A percentile compares a stretch with the other conserved stretches of the same genome.
Evolutionary conservation across 2,888 invertebrate genomes (phyloP).

Genomic region (Phyllotreta cruciferae): DNA sequence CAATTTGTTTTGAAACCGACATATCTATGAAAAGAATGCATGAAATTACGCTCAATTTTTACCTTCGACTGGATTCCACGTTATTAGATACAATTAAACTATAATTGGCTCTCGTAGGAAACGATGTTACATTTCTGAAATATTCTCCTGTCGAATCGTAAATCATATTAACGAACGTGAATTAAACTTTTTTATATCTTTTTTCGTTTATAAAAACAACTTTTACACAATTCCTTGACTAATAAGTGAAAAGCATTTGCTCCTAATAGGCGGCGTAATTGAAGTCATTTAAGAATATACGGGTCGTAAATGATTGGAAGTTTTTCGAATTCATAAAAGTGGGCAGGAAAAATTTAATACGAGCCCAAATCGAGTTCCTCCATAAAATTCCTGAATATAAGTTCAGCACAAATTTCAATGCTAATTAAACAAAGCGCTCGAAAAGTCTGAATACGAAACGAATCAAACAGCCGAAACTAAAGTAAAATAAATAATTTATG

Average conservation of each 20-base stretch:
- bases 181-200: background rate
- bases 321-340: too few relatives aligned
- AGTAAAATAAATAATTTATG: slow-evolving; percentile 11
- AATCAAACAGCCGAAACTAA: slow-evolving; percentile 3
- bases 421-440: too few relatives aligned
- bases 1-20: background rate
- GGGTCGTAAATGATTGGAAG: too few relatives aligned
- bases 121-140: slow-evolving; percentile 10
- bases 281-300: too few relatives aligned
- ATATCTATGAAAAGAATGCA: background rate
- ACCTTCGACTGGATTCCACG: slow-evolving; percentile 9
- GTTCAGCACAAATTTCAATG: too few relatives aligned
- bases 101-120: slow-evolving; percentile 16
- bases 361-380: too few relatives aligned
- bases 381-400: too few relatives aligned
- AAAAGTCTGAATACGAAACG: background rate
- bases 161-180: slow-evolving; percentile 12
- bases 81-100: slow-evolving; percentile 10
- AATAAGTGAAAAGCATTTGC: too few relatives aligned
- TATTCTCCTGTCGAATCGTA: slow-evolving; percentile 9
- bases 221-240: too few relatives aligned
- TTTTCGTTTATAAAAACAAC: too few relatives aligned
- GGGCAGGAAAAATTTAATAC: too few relatives aligned
- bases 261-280: too few relatives aligned
- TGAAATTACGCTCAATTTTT: slow-evolving; percentile 1